Evolutionary conservation across 2,113 vertebrate genomes (phyloP), one percentile per base, ranked within the genome.

Genomic region (Halcyon malimbica): DNA sequence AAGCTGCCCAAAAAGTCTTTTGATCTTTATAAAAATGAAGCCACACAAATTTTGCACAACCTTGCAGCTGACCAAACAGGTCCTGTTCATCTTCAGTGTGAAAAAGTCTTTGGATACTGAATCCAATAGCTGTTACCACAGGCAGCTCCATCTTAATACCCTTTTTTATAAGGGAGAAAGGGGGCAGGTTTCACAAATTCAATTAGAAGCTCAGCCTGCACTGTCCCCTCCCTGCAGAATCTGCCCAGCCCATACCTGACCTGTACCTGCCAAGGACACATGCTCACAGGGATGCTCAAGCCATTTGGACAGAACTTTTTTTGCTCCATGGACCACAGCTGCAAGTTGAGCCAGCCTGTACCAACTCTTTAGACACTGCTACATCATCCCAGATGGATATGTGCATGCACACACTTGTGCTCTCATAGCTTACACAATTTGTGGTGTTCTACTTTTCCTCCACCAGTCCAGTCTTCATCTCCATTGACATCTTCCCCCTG

Each of bases 111-210:
- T 35, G 26, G 51, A 29, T 71, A 2, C 13, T 21, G 17, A 51
- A 56, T 23, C 31, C 69, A 54, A 9, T 7, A 29, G 2, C 26
- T 23, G 3, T 19, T 37, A 42, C 13, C 39, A 41, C 2, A 41
- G 29, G 26, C 44, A 86, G 5, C 16, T 88, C 39, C 75, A 53
- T 23, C 57, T 53, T 64, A 28, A 8, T 29, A 21, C 2, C 9
- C 7, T 7, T 25, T 67, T 80, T 23, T 7, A 0, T 29, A 11
- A 39, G 25, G 0, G 46, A 26, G 5, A n/a, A n/a, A 3, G 20
- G 15, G 29, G 42, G 28, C 51, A 46, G 6, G 10, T 35, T 44
- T 37, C 60, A 60, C 29, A 54, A 41, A 19, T n/a, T 28, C 39
- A 14, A 6, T 1, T 13, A 42, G 28, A 33, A 63, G n/a, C 37